Conservation (phyloP, 2,113 vertebrate species). For the Scalopus aquaticus region DNA sequence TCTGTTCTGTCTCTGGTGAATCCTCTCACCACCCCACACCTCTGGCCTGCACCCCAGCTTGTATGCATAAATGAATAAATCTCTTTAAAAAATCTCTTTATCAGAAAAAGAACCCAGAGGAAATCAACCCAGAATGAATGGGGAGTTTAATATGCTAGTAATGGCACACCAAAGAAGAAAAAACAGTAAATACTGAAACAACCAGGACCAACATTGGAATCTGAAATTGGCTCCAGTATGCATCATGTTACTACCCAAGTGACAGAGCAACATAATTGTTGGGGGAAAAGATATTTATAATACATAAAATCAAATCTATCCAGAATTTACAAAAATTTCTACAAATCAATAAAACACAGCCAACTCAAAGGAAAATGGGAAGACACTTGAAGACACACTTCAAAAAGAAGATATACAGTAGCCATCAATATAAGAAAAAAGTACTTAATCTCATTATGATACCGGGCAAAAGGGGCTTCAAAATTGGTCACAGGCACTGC, state of each 20-base stretch:
- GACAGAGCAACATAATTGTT: background rate
- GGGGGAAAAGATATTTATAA: background rate
- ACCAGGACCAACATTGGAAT: fast-evolving
- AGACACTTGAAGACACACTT: background rate
- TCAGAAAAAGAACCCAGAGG: background rate
- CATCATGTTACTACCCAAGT: background rate
- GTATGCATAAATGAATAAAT: too few relatives aligned
- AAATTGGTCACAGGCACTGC: too few relatives aligned
- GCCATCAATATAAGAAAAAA: background rate
- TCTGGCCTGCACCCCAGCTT: too few relatives aligned
- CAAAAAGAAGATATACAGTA: background rate
- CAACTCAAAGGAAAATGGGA: slow-evolving; percentile 5
- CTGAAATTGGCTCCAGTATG: background rate
- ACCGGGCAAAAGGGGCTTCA: too few relatives aligned
- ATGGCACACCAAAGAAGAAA: background rate
- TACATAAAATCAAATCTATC: background rate
- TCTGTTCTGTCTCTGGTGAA: too few relatives aligned
- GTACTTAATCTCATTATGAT: background rate
- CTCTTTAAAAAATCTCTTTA: too few relatives aligned
- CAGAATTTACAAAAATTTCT: background rate
- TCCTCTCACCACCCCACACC: too few relatives aligned
- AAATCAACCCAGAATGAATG: slow-evolving; percentile 4
- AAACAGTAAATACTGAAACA: background rate
- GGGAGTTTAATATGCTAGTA: background rate
- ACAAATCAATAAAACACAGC: background rate